Evolutionary conservation across 2,797 vertebrate species (phyloP).

Genomic region (Oreochromis mossambicus): DNA sequence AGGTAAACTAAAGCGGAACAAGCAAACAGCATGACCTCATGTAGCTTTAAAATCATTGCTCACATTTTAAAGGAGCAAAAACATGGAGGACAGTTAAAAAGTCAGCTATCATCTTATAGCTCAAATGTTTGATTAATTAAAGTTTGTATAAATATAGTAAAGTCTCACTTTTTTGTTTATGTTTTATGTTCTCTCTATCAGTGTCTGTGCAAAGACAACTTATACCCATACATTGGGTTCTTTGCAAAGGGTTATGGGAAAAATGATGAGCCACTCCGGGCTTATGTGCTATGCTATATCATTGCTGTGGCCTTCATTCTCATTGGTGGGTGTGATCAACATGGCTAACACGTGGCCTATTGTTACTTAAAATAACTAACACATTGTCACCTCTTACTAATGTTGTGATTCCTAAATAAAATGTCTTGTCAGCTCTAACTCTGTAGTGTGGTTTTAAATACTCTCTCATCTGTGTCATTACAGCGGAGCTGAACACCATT

Average conservation of each 20-base stretch:
- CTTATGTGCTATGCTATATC: slow-evolving; percentile 73
- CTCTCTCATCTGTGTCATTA: neutral
- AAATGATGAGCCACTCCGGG: slow-evolving; percentile 74
- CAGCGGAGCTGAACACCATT: slow-evolving; percentile 73
- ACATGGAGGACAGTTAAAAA: neutral
- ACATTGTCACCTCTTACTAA: neutral
- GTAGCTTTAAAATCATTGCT: neutral
- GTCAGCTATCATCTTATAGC: neutral
- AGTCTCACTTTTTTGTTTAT: neutral
- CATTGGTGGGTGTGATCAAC: slow-evolving; percentile 65
- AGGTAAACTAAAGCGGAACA: fast-evolving
- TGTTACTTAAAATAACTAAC: neutral
- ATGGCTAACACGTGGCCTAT: neutral
- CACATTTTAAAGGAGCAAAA: neutral
- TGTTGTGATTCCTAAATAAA: neutral
- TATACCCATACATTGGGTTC: slow-evolving; percentile 77
- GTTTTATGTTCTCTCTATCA: slow-evolving; percentile 19
- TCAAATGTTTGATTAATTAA: neutral
- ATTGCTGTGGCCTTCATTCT: slow-evolving; percentile 77
- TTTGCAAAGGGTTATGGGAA: slow-evolving; percentile 81
- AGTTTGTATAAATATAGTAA: neutral
- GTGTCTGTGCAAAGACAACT: slow-evolving; percentile 79
- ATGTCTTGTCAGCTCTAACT: neutral
- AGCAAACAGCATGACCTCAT: neutral
- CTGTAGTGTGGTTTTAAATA: neutral